Evolutionary conservation across 2,888 invertebrate genomes (phyloP).

Genomic region (Herminia tarsipennalis): DNA sequence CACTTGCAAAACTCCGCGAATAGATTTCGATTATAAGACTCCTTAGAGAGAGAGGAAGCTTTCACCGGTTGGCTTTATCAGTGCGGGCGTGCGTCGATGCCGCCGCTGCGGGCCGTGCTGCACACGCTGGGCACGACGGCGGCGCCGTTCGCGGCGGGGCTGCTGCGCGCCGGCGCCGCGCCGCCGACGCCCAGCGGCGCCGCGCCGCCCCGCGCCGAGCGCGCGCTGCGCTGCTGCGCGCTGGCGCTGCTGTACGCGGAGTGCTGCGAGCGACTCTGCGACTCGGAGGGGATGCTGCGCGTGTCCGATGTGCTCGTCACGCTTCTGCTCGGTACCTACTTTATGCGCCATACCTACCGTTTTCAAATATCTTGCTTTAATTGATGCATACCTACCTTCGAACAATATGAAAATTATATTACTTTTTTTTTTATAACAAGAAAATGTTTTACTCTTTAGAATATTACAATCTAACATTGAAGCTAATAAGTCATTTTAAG

Average conservation of each 20-base stretch:
- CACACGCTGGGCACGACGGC: conserved; percentile 42
- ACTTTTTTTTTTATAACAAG: no score
- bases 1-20: background rate
- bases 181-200: conserved; percentile 25
- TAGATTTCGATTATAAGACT: no score
- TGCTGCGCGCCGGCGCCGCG: conserved; percentile 43
- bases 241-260: conserved; percentile 63
- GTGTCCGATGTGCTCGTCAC: conserved; percentile 40
- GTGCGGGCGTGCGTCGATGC: conserved; percentile 62
- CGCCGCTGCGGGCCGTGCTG: conserved; percentile 48
- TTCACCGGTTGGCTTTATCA: conserved; percentile 32
- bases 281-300: conserved; percentile 60
- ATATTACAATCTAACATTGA: no score
- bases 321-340: conserved; percentile 41
- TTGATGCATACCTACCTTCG: no score
- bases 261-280: conserved; percentile 60
- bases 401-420: no score
- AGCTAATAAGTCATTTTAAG: no score
- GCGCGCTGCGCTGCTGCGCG: conserved; percentile 45
- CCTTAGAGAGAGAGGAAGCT: no score
- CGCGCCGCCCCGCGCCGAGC: no score
- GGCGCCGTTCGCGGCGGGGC: conserved; percentile 54
- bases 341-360: no score
- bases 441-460: no score
- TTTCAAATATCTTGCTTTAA: no score